Percentiles rank a stretch among this genome's conserved stretches.
These are phyloP conservation scores for Lobophora halterata DNA, from an alignment of 2,888 invertebrate genomes.

Conservation along the genomic window DNA sequence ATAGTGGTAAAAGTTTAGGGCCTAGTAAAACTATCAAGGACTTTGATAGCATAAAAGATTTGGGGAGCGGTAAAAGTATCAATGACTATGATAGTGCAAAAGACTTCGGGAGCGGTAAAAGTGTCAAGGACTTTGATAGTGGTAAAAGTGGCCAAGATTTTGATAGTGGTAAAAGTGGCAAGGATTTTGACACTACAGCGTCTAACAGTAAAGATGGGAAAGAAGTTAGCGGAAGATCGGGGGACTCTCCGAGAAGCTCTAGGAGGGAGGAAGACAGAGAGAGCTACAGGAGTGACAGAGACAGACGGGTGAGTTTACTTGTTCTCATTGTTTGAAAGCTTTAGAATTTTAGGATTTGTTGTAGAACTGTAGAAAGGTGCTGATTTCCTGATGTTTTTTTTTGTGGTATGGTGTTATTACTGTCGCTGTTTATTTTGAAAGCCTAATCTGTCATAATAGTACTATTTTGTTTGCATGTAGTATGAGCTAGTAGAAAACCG, in stretches of 20 bases:
- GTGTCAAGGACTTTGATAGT: constrained; percentile 1
- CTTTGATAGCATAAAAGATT: constrained; percentile 4
- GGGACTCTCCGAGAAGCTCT: constrained; percentile 6
- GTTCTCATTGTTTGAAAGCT: constrained; percentile 11
- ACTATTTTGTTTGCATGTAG: too few relatives aligned
- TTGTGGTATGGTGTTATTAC: too few relatives aligned
- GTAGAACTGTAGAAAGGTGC: too few relatives aligned
- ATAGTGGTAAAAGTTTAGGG: background rate
- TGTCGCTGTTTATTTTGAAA: too few relatives aligned
- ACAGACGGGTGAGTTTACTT: constrained; percentile 32
- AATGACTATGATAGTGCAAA: constrained; percentile 4
- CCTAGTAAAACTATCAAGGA: background rate
- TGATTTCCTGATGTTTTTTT: too few relatives aligned
- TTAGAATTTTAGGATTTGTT: too few relatives aligned
- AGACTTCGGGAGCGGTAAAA: constrained; percentile 7
- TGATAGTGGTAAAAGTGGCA: background rate
- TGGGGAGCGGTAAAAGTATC: constrained; percentile 6
- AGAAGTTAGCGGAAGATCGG: constrained; percentile 1
- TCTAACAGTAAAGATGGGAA: background rate
- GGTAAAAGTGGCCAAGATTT: too few relatives aligned
- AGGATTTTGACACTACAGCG: too few relatives aligned
- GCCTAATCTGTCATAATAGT: too few relatives aligned
- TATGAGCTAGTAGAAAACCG: too few relatives aligned
- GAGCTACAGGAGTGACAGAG: constrained; percentile 16
- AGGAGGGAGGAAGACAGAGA: constrained; percentile 10